Evolutionary conservation across 1,140 invertebrate genomes (phyloP).

Genomic region (Drosophila ananassae): DNA sequence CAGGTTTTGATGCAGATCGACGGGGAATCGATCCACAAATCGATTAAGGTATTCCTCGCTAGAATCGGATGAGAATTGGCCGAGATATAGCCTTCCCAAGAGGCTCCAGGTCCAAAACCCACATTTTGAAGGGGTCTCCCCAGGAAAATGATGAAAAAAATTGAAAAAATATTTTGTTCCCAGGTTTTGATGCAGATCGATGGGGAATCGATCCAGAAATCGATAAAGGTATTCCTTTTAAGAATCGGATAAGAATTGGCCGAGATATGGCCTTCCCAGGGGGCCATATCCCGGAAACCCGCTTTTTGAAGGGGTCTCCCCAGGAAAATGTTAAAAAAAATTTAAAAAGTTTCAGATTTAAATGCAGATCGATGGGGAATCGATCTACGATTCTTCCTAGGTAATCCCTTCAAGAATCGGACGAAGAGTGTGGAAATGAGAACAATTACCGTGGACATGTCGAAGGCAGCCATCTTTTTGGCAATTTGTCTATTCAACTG

Average conservation of each 20-base stretch:
- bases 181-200: neutral
- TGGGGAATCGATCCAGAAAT: neutral
- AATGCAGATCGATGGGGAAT: no score
- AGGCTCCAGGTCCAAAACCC: no score
- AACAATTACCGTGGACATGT: neutral
- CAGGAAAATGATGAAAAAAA: neutral
- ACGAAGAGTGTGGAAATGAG: neutral
- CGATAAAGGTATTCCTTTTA: neutral
- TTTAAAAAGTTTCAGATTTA: no score
- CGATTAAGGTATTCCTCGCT: neutral
- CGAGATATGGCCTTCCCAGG: neutral
- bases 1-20: neutral
- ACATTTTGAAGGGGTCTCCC: neutral
- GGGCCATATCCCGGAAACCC: no score
- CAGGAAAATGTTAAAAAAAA: no score
- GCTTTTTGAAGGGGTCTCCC: no score
- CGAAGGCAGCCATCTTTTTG: neutral
- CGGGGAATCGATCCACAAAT: neutral
- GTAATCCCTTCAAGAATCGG: neutral
- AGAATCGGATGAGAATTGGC: neutral
- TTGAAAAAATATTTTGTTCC: neutral
- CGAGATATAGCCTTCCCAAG: neutral
- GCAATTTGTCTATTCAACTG: neutral
- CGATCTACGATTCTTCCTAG: no score
- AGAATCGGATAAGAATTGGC: neutral